Conservation (phyloP, 2,797 vertebrate species). For the Pangasius macronema region DNA sequence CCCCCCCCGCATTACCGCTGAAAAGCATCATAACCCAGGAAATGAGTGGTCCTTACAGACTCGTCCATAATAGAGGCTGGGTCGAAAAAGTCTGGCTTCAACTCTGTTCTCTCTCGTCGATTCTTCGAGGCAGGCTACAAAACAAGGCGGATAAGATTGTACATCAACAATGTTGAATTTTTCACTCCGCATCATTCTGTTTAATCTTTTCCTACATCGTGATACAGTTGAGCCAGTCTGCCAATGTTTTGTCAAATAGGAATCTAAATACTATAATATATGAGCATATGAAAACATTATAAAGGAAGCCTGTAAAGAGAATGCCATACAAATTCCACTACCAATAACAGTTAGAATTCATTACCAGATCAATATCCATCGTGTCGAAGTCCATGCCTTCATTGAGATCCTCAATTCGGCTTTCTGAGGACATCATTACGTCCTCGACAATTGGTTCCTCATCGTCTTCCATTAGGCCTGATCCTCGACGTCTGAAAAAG, state of each 20-base stretch:
- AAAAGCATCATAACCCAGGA: constrained; percentile 63
- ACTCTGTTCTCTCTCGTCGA: constrained; percentile 94
- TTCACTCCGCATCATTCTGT: background rate
- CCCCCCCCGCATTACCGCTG: constrained; percentile 57
- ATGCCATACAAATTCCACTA: background rate
- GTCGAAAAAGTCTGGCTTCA: constrained; percentile 99
- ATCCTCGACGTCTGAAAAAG: constrained; percentile 86
- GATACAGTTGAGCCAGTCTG: no score
- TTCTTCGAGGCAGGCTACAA: constrained; percentile 96
- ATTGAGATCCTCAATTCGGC: constrained; percentile 97
- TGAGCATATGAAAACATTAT: background rate
- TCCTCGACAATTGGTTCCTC: constrained; percentile 99
- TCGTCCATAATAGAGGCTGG: constrained; percentile 99
- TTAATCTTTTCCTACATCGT: no score
- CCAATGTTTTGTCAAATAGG: background rate
- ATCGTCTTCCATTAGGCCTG: constrained; percentile 98
- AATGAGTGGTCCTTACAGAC: constrained; percentile 79
- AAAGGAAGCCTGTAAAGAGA: background rate
- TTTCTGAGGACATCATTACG: constrained; percentile 99
- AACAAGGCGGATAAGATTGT: constrained; percentile 34
- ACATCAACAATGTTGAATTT: background rate
- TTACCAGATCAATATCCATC: constrained; percentile 99
- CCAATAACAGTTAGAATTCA: constrained; percentile 47
- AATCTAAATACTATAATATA: background rate
- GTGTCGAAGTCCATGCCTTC: constrained; percentile 99